Evolutionary conservation across 2,797 vertebrate genomes (phyloP).

Genomic region (Tympanoctomys barrerae): DNA sequence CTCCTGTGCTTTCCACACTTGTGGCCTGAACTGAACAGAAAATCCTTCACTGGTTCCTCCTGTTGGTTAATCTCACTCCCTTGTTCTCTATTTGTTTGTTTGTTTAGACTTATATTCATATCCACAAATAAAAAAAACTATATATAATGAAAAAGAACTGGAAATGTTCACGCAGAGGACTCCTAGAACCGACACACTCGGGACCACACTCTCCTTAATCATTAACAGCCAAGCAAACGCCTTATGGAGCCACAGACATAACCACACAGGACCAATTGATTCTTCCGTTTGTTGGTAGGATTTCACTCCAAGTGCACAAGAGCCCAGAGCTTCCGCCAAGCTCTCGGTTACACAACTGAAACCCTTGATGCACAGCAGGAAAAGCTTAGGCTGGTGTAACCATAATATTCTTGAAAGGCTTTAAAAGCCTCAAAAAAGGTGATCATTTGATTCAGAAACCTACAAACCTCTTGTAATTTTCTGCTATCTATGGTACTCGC

Average conservation of each 20-base stretch:
- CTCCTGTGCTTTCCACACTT: background rate
- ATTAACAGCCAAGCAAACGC: background rate
- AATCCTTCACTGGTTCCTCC: background rate
- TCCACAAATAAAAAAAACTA: background rate
- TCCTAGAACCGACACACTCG: background rate
- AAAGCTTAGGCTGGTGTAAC: background rate
- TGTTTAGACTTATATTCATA: background rate
- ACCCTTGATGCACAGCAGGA: background rate
- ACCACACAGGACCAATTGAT: background rate
- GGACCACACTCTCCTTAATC: background rate
- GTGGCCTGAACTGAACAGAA: background rate
- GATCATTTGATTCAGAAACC: background rate
- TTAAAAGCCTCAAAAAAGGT: constrained; percentile 7
- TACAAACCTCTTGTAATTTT: background rate
- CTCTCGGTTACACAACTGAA: background rate
- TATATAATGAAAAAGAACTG: background rate
- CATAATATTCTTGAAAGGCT: background rate
- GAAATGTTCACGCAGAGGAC: background rate
- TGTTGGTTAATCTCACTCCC: background rate
- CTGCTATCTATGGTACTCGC: background rate
- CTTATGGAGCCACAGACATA: background rate
- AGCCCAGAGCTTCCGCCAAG: background rate
- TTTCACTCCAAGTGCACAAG: background rate
- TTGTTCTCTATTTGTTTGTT: background rate
- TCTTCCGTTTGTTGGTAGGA: background rate